Percentiles rank a stretch among this genome's conserved stretches.
Conservation (phyloP, 2,797 vertebrate genomes). For the Loriculus beryllinus region DNA sequence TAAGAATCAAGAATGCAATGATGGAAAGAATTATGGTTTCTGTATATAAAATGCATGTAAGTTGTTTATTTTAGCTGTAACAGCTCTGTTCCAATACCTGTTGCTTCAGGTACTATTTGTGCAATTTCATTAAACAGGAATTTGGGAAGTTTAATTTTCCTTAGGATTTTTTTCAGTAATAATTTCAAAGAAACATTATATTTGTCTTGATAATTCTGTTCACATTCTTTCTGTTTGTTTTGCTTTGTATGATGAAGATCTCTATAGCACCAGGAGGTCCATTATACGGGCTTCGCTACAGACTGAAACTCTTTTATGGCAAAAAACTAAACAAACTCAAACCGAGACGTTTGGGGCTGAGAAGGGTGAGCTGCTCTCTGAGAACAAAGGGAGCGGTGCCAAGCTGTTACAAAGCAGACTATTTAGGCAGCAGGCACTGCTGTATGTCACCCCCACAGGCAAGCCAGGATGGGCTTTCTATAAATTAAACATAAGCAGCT, state of each 20-base stretch:
- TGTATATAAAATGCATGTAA: background rate
- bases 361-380: background rate
- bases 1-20: constrained; percentile 33
- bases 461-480: background rate
- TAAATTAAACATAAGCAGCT: background rate
- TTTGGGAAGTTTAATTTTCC: background rate
- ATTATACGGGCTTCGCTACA: background rate
- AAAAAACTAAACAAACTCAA: background rate
- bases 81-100: background rate
- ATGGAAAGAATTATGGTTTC: constrained; percentile 56
- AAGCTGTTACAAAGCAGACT: background rate
- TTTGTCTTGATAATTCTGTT: background rate
- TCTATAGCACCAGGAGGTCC: background rate
- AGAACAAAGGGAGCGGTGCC: background rate
- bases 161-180: background rate
- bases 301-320: background rate
- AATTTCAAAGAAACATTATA: background rate
- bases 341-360: background rate
- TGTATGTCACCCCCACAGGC: background rate
- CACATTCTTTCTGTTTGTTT: background rate
- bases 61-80: background rate
- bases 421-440: background rate
- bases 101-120: background rate
- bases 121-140: background rate
- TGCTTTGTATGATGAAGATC: background rate